These are phyloP conservation scores for Astyanax mexicanus DNA, from an alignment of 2,797 vertebrate genomes.

Conservation along the genomic window DNA sequence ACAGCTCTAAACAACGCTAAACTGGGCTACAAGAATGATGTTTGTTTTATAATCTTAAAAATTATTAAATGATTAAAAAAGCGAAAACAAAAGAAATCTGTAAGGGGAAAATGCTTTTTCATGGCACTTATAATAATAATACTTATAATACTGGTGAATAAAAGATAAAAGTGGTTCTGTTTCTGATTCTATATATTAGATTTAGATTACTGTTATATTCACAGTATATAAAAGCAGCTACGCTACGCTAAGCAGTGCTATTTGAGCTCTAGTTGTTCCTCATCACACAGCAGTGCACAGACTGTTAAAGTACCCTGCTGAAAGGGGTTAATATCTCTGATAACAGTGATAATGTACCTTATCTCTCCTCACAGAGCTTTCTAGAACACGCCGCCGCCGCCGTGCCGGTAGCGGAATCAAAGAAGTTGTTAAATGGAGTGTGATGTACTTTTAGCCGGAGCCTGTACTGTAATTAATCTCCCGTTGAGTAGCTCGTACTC, in stretches of 20 bases:
- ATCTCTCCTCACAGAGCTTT: not conserved
- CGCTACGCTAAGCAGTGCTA: not conserved
- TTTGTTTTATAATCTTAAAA: too few species aligned
- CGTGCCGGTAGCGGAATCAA: constrained; percentile 2
- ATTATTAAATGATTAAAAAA: too few species aligned
- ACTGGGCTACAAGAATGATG: too few species aligned
- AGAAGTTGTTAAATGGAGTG: constrained; percentile 20
- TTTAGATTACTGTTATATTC: not conserved
- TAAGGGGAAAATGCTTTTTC: too few species aligned
- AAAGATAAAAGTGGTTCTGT: too few species aligned
- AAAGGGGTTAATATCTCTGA: constrained; percentile 4
- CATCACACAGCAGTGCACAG: not conserved
- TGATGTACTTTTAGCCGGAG: constrained; percentile 5
- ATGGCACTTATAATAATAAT: too few species aligned
- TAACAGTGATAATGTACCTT: not conserved
- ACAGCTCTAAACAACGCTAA: too few species aligned
- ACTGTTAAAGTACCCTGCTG: not conserved
- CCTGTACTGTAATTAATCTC: constrained; percentile 39
- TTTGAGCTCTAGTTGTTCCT: not conserved
- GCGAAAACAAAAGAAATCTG: too few species aligned
- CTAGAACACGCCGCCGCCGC: not conserved
- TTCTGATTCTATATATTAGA: too few species aligned
- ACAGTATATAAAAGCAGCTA: not conserved
- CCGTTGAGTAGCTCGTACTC: constrained; percentile 18
- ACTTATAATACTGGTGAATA: too few species aligned